Evolutionary conservation across 2,113 vertebrate genomes (phyloP), one percentile per base, ranked within the genome.

Genomic region (Marmota monax): DNA sequence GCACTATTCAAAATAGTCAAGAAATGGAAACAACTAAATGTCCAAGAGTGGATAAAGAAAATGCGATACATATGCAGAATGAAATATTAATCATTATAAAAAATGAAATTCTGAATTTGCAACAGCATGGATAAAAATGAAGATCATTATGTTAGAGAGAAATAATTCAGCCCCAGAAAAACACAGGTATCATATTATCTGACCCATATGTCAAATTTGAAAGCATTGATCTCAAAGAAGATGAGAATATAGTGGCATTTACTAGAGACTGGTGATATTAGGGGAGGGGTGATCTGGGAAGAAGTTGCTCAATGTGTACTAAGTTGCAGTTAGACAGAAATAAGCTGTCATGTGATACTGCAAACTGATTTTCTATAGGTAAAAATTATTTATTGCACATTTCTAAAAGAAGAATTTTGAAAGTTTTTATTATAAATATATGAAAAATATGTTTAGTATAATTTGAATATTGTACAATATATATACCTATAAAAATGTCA

Each of bases 271-370:
- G 8, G 34, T 7, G 61, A 27, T 63, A 10, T 63, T 17, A 11
- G 1, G 18, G 18, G 39, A 51, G 37, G 20, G 1, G 16, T 4
- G 4, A 11, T 16, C 22, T 39, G n/a, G 5, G 34, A 17, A 13
- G 45, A 29, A 13, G 11, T 14, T 27, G 48, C 12, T 63, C 58
- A 51, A 9, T 63, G 7, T 7, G 7, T 27, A 37, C 3, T 10
- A 53, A 87, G 2, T 53, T n/a, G 58, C 7, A 25, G 3, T 51
- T n/a, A 61, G 17, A 34, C 10, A 51, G 4, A 9, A 37, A 3
- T 22, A 63, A 37, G 4, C n/a, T 48, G 5, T 18, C 12, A 22
- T 29, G 2, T 45, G 42, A 7, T 82, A 73, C 51, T 48, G 37
- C 11, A 45, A 45, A 45, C 45, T 45, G 58, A 23, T 63, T 63